Evolutionary conservation across 2,113 vertebrate species (phyloP), one percentile per base, ranked within the genome.

Genomic region (Capreolus pygargus): DNA sequence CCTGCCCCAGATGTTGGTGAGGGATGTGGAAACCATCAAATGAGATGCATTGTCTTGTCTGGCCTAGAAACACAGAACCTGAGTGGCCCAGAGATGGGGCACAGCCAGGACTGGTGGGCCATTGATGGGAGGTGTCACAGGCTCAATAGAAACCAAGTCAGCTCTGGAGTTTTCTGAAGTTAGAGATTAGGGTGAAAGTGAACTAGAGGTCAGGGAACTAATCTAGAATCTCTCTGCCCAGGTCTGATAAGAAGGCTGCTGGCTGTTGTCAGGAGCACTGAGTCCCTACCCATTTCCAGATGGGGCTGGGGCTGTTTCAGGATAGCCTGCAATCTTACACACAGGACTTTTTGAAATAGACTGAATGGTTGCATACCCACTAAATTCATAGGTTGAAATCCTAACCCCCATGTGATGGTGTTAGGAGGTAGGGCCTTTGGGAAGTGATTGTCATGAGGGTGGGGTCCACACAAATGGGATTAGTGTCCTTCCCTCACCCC

Each of bases 91-190:
- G n/a, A n/a, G 47, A 2, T 50, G 17, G 27, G 58, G 15, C 19
- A 61, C 13, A 7, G 15, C 45, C 84, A 4, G 45, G 82, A 47
- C 78, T 7, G 58, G 57, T 16, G 64, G 58, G 10, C 12, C n/a
- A 5, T 14, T 61, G 54, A 45, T 0, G 1, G 54, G 58, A 60
- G 33, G 10, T 19, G 12, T 36, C n/a, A 12, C 0, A 16, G 47
- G 87, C 47, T 61, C 36, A 14, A 2, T 0, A n/a, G 76, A 55
- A 14, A 28, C 16, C 55, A 67, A 88, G 17, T 27, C 14, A 23
- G 27, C 28, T 74, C 33, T 86, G 83, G 28, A 45, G 25, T 45
- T 91, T 84, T 76, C 43, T 70, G 84, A 79, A 25, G 91, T 28
- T 47, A 33, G 47, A 88, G 36, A 85, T 23, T 28, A 57, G 50